phyloP scores from a whole-genome alignment of 2,797 vertebrate genomes.

The Pelobates cultripes region DNA sequence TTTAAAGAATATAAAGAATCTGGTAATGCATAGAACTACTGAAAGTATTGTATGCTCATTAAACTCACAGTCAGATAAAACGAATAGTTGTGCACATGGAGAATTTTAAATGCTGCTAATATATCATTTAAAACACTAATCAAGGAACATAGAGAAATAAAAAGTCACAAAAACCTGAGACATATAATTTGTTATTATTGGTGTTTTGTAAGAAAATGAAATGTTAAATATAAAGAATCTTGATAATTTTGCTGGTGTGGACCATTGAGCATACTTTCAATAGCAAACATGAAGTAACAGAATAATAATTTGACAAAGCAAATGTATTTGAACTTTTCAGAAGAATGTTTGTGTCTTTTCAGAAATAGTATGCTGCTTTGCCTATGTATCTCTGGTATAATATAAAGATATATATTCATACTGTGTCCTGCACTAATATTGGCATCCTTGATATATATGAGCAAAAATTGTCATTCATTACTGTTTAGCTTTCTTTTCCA shows the following conservation, averaged over 20 bases:
- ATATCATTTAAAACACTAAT: constrained; percentile 25
- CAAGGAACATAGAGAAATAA: not conserved
- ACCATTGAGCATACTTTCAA: constrained; percentile 8
- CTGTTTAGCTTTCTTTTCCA: too few relatives aligned
- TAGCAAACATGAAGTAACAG: constrained; percentile 9
- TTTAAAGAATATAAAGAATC: constrained; percentile 4
- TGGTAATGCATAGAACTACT: not conserved
- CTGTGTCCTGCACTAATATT: too few relatives aligned
- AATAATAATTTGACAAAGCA: constrained; percentile 14
- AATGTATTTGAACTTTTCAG: constrained; percentile 8
- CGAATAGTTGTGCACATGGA: not conserved
- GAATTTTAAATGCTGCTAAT: constrained; percentile 34
- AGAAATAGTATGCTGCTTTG: too few relatives aligned
- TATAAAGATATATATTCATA: too few relatives aligned
- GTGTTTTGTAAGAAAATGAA: constrained; percentile 3
- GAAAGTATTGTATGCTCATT: constrained; percentile 16
- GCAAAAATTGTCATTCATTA: too few relatives aligned
- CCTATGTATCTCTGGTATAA: too few relatives aligned
- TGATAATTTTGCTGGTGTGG: not conserved
- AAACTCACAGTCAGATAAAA: constrained; percentile 21
- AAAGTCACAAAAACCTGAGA: too few relatives aligned
- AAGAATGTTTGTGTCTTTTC: too few relatives aligned
- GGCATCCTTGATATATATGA: too few relatives aligned
- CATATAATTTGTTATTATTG: constrained; percentile 6
- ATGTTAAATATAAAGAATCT: not conserved